These are phyloP conservation scores for Micropterix aruncella DNA, from an alignment of 2,888 invertebrate species.

Conservation along the genomic window DNA sequence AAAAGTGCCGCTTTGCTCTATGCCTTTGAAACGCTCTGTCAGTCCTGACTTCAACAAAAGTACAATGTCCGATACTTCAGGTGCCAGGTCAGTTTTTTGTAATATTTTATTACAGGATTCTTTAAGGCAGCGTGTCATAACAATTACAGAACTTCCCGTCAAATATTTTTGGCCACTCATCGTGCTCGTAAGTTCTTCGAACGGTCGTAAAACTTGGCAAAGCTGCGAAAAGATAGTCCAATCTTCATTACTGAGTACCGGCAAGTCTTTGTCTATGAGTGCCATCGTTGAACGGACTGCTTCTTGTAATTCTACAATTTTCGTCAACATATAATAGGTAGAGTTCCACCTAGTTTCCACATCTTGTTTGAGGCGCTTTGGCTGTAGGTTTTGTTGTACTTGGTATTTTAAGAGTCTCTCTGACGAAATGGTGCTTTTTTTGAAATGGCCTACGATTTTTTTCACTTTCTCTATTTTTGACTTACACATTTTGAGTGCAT, in stretches of 20 bases:
- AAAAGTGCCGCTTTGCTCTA: slow-evolving; percentile 7
- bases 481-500: not conserved
- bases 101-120: not conserved
- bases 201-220: not conserved
- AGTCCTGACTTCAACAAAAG: slow-evolving; percentile 6
- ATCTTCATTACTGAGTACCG: not conserved
- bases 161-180: not conserved
- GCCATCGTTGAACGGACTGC: not conserved
- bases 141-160: not conserved
- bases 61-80: not conserved
- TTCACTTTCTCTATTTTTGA: no score
- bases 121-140: not conserved
- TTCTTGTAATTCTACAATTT: not conserved
- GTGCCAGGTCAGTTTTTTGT: not conserved
- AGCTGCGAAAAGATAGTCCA: not conserved
- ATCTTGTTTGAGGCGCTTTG: not conserved
- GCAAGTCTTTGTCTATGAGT: not conserved
- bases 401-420: not conserved
- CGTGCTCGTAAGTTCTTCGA: not conserved
- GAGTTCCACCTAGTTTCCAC: not conserved
- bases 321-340: not conserved
- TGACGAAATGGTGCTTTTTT: not conserved
- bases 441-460: not conserved
- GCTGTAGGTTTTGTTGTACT: not conserved
- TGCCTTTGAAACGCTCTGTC: slow-evolving; percentile 3